phyloP scores from a whole-genome alignment of 2,888 invertebrate species.

The Phragmatobia fuliginosa region DNA sequence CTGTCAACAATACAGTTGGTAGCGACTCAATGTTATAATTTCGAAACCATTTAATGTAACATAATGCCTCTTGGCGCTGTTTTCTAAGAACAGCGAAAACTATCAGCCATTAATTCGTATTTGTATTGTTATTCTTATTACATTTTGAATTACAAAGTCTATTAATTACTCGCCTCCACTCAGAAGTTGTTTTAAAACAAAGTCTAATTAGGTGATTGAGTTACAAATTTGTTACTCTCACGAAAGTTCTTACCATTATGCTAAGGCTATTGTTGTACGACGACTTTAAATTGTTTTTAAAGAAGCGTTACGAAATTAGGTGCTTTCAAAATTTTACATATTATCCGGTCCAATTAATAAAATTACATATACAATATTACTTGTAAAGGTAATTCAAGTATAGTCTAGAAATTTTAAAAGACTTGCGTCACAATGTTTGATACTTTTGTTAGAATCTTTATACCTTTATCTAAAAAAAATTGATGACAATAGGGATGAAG shows the following conservation, averaged over 20 bases:
- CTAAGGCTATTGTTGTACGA: slow-evolving; percentile 60
- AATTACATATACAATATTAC: neutral
- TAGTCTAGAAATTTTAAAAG: no score
- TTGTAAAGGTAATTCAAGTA: no score
- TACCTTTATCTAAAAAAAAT: no score
- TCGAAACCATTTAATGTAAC: neutral
- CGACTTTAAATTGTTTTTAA: slow-evolving; percentile 42
- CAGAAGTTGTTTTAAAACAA: slow-evolving; percentile 70
- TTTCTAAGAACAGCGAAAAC: neutral
- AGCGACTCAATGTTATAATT: neutral
- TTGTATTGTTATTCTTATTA: slow-evolving; percentile 36
- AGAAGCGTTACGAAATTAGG: slow-evolving; percentile 23
- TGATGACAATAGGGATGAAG: no score
- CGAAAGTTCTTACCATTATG: slow-evolving; percentile 58
- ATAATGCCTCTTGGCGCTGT: neutral
- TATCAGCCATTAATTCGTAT: slow-evolving; percentile 7
- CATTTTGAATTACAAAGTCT: slow-evolving; percentile 50
- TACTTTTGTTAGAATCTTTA: no score
- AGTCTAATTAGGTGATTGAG: slow-evolving; percentile 78
- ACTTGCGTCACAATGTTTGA: no score
- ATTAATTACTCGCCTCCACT: slow-evolving; percentile 66
- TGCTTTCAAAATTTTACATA: neutral
- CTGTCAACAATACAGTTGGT: neutral
- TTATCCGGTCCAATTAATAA: neutral
- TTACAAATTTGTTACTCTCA: slow-evolving; percentile 71